These are phyloP conservation scores for Prinia subflava DNA, from an alignment of 2,113 vertebrate genomes.

Conservation along the genomic window DNA sequence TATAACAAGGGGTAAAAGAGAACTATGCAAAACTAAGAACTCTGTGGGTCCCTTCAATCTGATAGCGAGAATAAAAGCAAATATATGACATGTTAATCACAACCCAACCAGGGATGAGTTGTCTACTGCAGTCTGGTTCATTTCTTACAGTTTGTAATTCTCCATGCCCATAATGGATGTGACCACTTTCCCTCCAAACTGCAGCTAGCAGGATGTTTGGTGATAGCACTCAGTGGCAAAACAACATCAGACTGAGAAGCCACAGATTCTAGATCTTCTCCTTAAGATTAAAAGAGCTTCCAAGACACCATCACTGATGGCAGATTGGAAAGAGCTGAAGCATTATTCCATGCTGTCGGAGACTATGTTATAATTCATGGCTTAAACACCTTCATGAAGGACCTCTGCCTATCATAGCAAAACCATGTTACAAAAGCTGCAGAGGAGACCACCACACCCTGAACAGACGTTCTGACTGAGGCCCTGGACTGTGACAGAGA, in stretches of 20 bases:
- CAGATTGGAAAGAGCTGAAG: not conserved
- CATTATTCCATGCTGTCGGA: fast-evolving
- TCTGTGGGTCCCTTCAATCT: not conserved
- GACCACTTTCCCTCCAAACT: not conserved
- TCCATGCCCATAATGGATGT: fast-evolving
- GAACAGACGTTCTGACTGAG: not conserved
- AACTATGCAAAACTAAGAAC: not conserved
- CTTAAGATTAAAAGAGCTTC: not conserved
- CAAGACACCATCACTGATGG: not conserved
- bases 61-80: not conserved
- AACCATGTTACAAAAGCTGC: not conserved
- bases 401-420: not conserved
- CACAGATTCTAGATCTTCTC: not conserved
- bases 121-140: not conserved
- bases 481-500: not conserved
- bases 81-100: not conserved
- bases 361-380: not conserved
- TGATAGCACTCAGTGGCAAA: not conserved
- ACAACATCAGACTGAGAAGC: not conserved
- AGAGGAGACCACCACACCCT: not conserved
- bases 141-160: not conserved
- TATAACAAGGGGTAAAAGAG: not conserved
- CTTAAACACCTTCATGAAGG: not conserved
- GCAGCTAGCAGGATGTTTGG: not conserved
- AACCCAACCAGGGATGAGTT: not conserved